Evolutionary conservation across 2,797 vertebrate genomes (phyloP).

Genomic region (Chaetophractus vellerosus): DNA sequence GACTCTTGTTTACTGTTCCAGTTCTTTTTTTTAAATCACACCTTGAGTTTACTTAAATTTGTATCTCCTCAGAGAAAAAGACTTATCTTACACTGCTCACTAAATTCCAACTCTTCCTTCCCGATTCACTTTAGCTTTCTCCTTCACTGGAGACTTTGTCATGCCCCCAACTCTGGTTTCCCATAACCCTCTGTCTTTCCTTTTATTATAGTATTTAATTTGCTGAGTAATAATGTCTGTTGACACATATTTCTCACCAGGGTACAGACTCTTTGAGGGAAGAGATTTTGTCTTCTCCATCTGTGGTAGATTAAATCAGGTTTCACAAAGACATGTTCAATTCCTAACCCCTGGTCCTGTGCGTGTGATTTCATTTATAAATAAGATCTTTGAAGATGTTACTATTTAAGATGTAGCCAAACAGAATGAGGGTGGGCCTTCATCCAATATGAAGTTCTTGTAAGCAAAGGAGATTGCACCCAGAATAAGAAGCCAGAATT

Average conservation of each 20-base stretch:
- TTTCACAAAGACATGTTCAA: too few relatives aligned
- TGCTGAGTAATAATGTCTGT: neutral
- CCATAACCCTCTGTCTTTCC: neutral
- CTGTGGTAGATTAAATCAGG: neutral
- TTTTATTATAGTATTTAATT: neutral
- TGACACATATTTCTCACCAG: neutral
- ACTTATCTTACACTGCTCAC: neutral
- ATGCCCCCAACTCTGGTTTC: neutral
- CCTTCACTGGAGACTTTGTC: neutral
- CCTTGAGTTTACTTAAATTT: neutral
- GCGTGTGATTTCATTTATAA: too few relatives aligned
- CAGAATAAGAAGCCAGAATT: too few relatives aligned
- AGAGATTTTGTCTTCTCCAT: neutral
- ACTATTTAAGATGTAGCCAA: too few relatives aligned
- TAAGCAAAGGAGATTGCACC: too few relatives aligned
- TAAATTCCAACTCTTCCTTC: neutral
- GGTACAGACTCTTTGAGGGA: neutral
- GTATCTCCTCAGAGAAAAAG: neutral
- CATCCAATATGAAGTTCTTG: too few relatives aligned
- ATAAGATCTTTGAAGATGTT: too few relatives aligned
- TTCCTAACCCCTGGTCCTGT: too few relatives aligned
- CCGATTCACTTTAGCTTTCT: neutral
- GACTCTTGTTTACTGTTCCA: neutral
- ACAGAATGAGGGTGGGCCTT: too few relatives aligned
- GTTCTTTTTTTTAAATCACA: too few relatives aligned